Evolutionary conservation across 2,113 vertebrate genomes (phyloP).

Genomic region (Marcusenius ussheri): DNA sequence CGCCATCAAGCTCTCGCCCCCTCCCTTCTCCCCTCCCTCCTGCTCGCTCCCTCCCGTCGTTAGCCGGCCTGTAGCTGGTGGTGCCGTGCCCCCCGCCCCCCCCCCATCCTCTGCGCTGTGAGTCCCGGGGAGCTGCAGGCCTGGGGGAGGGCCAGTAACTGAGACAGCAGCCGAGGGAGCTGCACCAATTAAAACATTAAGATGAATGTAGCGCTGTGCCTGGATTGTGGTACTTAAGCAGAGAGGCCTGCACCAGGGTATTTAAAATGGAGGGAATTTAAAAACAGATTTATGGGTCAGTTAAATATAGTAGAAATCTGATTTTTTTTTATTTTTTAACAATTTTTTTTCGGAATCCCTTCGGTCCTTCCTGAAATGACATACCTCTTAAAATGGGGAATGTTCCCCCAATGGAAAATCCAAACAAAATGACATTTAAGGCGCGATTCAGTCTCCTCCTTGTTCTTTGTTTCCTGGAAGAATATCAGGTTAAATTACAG

Average conservation of each 20-base stretch:
- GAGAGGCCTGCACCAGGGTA: conserved; percentile 61
- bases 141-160: conserved; percentile 62
- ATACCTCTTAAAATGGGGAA: conserved; percentile 66
- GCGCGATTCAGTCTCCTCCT: conserved; percentile 59
- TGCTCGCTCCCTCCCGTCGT: conserved; percentile 62
- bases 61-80: conserved; percentile 63
- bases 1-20: conserved; percentile 52
- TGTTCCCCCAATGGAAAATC: conserved; percentile 57
- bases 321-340: conserved; percentile 56
- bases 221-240: conserved; percentile 72
- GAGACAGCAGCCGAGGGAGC: conserved; percentile 68
- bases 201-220: conserved; percentile 69
- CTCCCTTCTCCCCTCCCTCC: conserved; percentile 58
- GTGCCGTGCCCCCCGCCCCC: conserved; percentile 45
- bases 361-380: conserved; percentile 70
- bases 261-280: conserved; percentile 71
- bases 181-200: conserved; percentile 74
- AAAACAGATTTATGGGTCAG: conserved; percentile 81
- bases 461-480: conserved; percentile 54
- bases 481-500: conserved; percentile 43
- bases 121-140: conserved; percentile 58
- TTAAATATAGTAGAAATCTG: conserved; percentile 75
- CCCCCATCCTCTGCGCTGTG: conserved; percentile 40
- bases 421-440: conserved; percentile 68
- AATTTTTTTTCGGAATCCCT: conserved; percentile 51